Conservation (phyloP, 2,113 vertebrate species). For the Vulpes lagopus region DNA sequence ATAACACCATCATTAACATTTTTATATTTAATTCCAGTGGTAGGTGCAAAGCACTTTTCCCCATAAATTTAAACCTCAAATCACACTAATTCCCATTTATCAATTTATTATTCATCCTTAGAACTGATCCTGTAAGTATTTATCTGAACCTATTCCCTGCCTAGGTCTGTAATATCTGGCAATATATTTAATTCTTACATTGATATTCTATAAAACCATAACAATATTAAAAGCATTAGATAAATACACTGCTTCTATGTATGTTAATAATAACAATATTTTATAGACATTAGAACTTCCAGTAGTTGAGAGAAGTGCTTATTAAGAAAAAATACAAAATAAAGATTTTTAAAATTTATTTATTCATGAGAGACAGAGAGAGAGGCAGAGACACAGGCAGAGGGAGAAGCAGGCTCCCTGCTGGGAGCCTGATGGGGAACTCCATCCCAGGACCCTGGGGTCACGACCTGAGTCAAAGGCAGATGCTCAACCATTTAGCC, state of each 20-base stretch:
- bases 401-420: no score
- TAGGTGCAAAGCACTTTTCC: not conserved
- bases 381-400: no score
- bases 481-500: no score
- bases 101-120: constrained; percentile 34
- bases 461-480: no score
- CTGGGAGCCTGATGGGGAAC: no score
- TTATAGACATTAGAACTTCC: not conserved
- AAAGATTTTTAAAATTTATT: not conserved
- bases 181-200: constrained; percentile 40
- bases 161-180: not conserved
- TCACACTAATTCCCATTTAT: not conserved
- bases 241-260: not conserved
- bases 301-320: not conserved
- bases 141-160: not conserved
- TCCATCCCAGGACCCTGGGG: no score
- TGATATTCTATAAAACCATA: not conserved
- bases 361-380: no score
- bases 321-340: not conserved
- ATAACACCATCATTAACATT: not conserved
- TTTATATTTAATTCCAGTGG: constrained; percentile 33
- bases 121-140: constrained; percentile 54
- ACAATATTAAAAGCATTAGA: not conserved
- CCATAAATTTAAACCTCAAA: not conserved
- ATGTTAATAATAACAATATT: not conserved